phyloP scores from a whole-genome alignment of 2,888 invertebrate genomes.

The Acanthosepion lycidas region DNA sequence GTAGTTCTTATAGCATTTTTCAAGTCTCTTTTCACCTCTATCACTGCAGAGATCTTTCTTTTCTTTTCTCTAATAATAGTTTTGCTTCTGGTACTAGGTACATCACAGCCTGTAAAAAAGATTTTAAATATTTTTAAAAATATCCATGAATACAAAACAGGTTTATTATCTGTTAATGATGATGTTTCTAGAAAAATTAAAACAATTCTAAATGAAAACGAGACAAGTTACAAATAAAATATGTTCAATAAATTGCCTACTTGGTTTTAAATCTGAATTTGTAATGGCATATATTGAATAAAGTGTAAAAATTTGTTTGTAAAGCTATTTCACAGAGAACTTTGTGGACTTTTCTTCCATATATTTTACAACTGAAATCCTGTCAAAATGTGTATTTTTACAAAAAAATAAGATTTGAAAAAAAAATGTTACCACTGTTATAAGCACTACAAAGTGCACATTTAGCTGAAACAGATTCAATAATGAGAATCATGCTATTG shows the following conservation, averaged over 20 bases:
- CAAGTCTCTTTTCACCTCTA: neutral
- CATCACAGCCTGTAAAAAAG: conserved; percentile 44
- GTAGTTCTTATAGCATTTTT: neutral
- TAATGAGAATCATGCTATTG: too few relatives aligned
- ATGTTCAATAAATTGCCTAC: neutral
- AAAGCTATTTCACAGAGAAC: too few relatives aligned
- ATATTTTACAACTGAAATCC: too few relatives aligned
- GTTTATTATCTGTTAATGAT: neutral
- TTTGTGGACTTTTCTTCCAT: too few relatives aligned
- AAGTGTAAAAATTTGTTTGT: too few relatives aligned
- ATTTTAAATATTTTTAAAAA: neutral
- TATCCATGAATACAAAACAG: neutral
- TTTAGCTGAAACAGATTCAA: too few relatives aligned
- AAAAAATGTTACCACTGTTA: too few relatives aligned
- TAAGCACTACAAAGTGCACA: too few relatives aligned
- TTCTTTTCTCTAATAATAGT: conserved; percentile 41
- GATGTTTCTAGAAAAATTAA: neutral
- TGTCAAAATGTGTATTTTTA: too few relatives aligned
- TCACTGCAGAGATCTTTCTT: conserved; percentile 38
- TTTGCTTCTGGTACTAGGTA: conserved; percentile 35
- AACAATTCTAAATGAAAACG: neutral
- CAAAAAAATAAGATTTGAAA: too few relatives aligned
- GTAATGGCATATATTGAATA: too few relatives aligned
- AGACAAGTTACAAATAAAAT: neutral
- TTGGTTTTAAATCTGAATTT: too few relatives aligned